Evolutionary conservation across 2,888 invertebrate genomes (phyloP), one percentile per base, ranked within the genome.

Genomic region (Ethmia dodecea): DNA sequence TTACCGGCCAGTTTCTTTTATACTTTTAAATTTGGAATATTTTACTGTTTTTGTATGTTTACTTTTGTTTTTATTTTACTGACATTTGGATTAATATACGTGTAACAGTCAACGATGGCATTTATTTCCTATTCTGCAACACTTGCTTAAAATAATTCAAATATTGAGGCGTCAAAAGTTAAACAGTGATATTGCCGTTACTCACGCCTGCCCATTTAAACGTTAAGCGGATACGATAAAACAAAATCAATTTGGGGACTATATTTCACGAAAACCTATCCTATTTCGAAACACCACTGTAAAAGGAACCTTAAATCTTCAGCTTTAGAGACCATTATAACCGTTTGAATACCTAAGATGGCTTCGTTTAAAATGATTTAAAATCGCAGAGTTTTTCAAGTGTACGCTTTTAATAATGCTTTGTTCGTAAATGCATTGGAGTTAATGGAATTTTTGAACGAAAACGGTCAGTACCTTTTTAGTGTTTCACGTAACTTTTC

Each of bases 341-440:
- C n/a, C n/a, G n/a, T n/a, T n/a, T n/a, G n/a, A n/a, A n/a, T n/a
- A n/a, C n/a, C 28, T 13, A 3, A 28, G 6, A 9, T 16, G 16
- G 16, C 11, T 29, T 12, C 16, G n/a, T 16, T 18, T 16, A 22
- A 31, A 31, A 31, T 34, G 33, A 38, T 28, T 33, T 33, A 20
- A 20, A 40, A 15, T 27, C 20, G 11, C 14, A 10, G 27, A 42
- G 30, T 46, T 47, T 47, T 49, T 50, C 40, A 39, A 42, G 48
- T 42, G 46, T 46, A 29, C 48, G 45, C 28, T 39, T 53, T 39
- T 45, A 52, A 52, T 43, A 45, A 33, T 13, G 40, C 48, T 51
- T 40, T 38, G 28, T 31, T 40, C 9, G 18, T 26, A 29, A 32
- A 33, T 30, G 35, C 42, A 35, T 42, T 39, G 29, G 25, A 35